A percentile compares a stretch with the other conserved stretches of the same genome.
Evolutionary conservation across 2,888 invertebrate species (phyloP).

Genomic region (Caenorhabditis sp.): DNA sequence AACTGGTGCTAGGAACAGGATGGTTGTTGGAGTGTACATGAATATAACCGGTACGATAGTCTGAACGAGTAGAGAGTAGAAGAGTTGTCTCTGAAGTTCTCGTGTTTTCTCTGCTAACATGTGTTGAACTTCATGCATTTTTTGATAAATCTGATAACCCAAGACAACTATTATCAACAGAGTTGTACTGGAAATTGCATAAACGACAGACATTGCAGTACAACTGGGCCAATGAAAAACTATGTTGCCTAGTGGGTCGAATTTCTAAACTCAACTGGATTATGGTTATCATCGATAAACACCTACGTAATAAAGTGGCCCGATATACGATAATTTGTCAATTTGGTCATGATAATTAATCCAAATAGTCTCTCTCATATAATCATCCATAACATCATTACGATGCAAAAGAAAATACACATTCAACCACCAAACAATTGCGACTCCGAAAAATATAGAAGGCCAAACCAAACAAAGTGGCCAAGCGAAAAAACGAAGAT

Average conservation of each 20-base stretch:
- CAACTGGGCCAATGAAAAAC: constrained; percentile 27
- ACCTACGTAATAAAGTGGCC: constrained; percentile 26
- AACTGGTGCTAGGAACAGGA: constrained; percentile 20
- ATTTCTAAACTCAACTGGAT: too few species aligned
- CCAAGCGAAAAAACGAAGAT: constrained; percentile 12
- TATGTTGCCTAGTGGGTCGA: constrained; percentile 4
- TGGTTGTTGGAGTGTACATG: constrained; percentile 29
- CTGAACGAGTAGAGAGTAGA: constrained; percentile 22
- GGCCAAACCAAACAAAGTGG: constrained; percentile 11
- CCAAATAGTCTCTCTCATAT: constrained; percentile 19
- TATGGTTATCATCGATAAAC: too few species aligned
- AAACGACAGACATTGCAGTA: constrained; percentile 22
- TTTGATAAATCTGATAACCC: constrained; percentile 16
- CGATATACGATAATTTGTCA: constrained; percentile 23
- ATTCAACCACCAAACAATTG: constrained; percentile 28
- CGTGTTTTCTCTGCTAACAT: too few species aligned
- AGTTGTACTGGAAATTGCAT: constrained; percentile 19
- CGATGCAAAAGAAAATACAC: constrained; percentile 21
- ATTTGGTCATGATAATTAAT: constrained; percentile 23
- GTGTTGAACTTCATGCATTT: constrained; percentile 16
- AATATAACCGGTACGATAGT: constrained; percentile 21
- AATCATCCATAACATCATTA: constrained; percentile 13
- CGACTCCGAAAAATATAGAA: constrained; percentile 13
- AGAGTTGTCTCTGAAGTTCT: constrained; percentile 23
- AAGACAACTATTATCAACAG: constrained; percentile 19